Evolutionary conservation across 2,888 invertebrate species (phyloP), one percentile per base, ranked within the genome.

Genomic region (Apamea crenata): DNA sequence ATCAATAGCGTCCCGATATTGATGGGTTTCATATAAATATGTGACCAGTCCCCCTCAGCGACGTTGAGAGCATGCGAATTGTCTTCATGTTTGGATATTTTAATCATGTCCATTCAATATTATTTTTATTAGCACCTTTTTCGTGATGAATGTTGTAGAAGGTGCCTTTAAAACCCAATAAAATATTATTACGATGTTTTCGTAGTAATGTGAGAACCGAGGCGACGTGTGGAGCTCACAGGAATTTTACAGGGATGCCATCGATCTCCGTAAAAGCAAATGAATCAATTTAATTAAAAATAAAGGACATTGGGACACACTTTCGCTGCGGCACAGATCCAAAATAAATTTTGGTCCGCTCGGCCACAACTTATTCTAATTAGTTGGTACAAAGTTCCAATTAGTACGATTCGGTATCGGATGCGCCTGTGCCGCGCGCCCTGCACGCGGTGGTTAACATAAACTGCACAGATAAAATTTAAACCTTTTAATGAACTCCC

Each of bases 391-490:
- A 90, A 91, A 93, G 91, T 92, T 91, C 95, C 95, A 95, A 96
- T 96, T 95, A 96, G 95, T 94, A 93, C 92, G 93, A 93, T 93
- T 92, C 90, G 90, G 93, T 91, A 95, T 94, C 94, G 92, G 91
- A 93, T 92, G 93, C 89, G 91, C 88, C 88, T 77, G 91, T 85
- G 87, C 90, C 88, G 81, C 88, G 89, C 87, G 85, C 89, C 79
- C 84, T 90, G 84, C 90, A 86, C 88, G 87, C 91, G 93, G 94
- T 94, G 95, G 94, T 93, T 94, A 94, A 93, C 94, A 95, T 95
- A 95, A 95, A 95, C 93, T 93, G 93, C 92, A 91, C 93, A 93
- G 95, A 95, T 95, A 95, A 95, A 94, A 94, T 95, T 96, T 94
- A 95, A 95, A 91, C 92, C 92, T 92, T 93, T 95, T 96, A 95